Evolutionary conservation across 2,888 invertebrate species (phyloP), one percentile per base, ranked within the genome.

Genomic region (Atrina japonica): DNA sequence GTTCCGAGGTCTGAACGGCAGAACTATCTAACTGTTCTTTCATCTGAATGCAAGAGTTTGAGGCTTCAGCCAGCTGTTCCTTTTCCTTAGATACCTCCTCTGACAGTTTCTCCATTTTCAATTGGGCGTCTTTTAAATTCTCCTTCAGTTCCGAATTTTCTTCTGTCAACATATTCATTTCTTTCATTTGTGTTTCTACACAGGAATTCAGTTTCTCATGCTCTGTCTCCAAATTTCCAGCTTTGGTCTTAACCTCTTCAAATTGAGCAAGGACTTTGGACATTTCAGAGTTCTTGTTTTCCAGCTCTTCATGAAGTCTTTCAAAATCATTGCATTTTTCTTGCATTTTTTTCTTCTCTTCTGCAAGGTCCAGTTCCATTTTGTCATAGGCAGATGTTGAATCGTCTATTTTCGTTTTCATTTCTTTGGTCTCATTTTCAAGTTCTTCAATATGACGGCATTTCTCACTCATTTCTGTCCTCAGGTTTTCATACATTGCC

Each of bases 321-420:
- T n/a, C n/a, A 27, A 50, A 7, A 16, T 73, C 60, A 27, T 7
- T 14, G 35, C 58, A 29, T 35, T 56, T 67, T 5, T 27, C 50
- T n/a, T 29, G 30, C n/a, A n/a, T n/a, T n/a, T n/a, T n/a, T 35
- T 69, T 59, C 43, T 59, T 50, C 6, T 68, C 29, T 11, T 76
- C 76, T 43, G 68, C 52, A 60, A 65, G 58, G 43, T 70, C 70
- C 25, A 73, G 55, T 55, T 76, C 69, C 16, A 70, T 68, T 58
- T 78, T 73, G 45, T 71, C 58, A 47, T 58, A 58, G 29, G 60
- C 64, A 40, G 73, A 73, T 52, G 72, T 66, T 16, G 64, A 47
- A n/a, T 73, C 70, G 7, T 53, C 65, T 6, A 68, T 55, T 40
- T 65, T 75, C 16, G 61, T 65, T 1, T 66, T 67, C 16, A 73